A percentile compares a stretch with the other conserved stretches of the same genome.
These are phyloP conservation scores for Heptranchias perlo DNA, from an alignment of 2,113 vertebrate species.

Conservation along the genomic window DNA sequence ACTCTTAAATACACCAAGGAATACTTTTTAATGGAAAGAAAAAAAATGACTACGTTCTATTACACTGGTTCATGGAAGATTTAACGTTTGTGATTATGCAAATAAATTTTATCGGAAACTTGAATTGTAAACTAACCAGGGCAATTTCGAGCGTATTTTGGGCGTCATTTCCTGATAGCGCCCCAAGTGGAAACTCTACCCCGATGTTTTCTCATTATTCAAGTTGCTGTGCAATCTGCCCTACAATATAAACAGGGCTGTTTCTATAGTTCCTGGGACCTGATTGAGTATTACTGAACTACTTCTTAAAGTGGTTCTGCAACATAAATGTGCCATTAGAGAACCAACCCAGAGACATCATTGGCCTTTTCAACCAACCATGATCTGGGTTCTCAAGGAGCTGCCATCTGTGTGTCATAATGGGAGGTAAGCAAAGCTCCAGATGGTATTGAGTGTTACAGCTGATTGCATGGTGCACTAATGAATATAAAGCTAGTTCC, in stretches of 20 bases:
- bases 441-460: conserved; percentile 48
- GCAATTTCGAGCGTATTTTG: too few relatives aligned
- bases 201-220: not conserved
- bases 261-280: not conserved
- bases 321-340: not conserved
- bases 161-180: too few relatives aligned
- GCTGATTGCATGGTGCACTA: conserved; percentile 48
- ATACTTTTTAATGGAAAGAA: too few relatives aligned
- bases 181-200: too few relatives aligned
- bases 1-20: too few relatives aligned
- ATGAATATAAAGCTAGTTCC: conserved; percentile 46
- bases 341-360: not conserved
- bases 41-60: too few relatives aligned
- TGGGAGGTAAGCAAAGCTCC: conserved; percentile 44
- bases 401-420: conserved; percentile 46
- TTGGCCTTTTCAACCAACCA: not conserved
- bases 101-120: too few relatives aligned
- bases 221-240: not conserved
- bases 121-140: too few relatives aligned
- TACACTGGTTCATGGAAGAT: too few relatives aligned
- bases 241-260: not conserved
- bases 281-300: not conserved
- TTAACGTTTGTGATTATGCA: too few relatives aligned
- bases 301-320: not conserved
- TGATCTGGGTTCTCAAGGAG: conserved; percentile 29